These are phyloP conservation scores for Drosophila borealis DNA, from an alignment of 2,888 invertebrate genomes.

Conservation along the genomic window DNA sequence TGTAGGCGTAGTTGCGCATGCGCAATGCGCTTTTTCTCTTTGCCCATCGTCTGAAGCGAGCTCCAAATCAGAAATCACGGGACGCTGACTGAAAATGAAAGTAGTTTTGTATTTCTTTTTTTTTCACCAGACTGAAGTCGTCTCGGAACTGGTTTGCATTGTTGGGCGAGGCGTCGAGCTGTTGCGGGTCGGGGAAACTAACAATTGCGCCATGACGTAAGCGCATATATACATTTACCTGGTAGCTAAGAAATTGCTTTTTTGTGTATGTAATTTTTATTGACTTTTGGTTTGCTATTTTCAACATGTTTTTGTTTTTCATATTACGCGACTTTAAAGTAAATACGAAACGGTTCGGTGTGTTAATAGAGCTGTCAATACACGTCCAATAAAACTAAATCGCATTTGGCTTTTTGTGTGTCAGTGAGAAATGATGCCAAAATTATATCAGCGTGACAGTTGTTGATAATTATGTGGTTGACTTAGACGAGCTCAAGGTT, in stretches of 20 bases:
- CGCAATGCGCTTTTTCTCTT: slow-evolving; percentile 54
- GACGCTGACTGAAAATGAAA: slow-evolving; percentile 65
- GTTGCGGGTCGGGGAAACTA: slow-evolving; percentile 5
- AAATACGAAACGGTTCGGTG: not conserved
- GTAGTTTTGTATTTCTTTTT: slow-evolving; percentile 53
- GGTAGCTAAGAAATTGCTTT: slow-evolving; percentile 44
- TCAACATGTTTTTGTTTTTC: slow-evolving; percentile 30
- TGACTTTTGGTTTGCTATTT: slow-evolving; percentile 28
- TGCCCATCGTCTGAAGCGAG: slow-evolving; percentile 5
- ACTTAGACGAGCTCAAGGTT: slow-evolving; percentile 51
- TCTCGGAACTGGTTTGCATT: slow-evolving; percentile 59
- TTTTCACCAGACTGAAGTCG: slow-evolving; percentile 43
- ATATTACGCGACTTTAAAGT: slow-evolving; percentile 7
- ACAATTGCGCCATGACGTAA: slow-evolving; percentile 65
- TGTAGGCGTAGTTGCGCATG: slow-evolving; percentile 58
- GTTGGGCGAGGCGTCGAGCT: slow-evolving; percentile 1
- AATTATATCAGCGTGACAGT: slow-evolving; percentile 32
- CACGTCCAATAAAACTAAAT: slow-evolving; percentile 27
- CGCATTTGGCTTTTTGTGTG: slow-evolving; percentile 22
- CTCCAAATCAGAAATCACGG: slow-evolving; percentile 36
- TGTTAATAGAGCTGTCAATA: slow-evolving; percentile 36
- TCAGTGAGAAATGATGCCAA: slow-evolving; percentile 31
- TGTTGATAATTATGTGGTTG: slow-evolving; percentile 32
- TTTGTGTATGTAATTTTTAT: slow-evolving; percentile 50
- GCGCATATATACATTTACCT: slow-evolving; percentile 31